Evolutionary conservation across 2,797 vertebrate genomes (phyloP), one percentile per base, ranked within the genome.

Genomic region (Cygnus olor): DNA sequence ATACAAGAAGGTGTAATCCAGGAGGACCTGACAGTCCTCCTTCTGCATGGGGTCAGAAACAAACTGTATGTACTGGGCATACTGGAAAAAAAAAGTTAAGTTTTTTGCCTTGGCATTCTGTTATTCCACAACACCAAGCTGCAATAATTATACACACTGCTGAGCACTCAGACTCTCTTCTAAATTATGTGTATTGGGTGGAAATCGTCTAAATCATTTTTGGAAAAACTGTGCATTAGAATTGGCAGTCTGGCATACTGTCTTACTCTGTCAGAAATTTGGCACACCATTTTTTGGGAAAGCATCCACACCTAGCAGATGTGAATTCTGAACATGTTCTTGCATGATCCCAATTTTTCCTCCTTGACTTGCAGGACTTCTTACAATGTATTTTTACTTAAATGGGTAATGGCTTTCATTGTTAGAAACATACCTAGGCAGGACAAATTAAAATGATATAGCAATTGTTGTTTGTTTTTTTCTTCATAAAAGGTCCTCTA

Each of bases 201-300:
- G 60, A 95, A 95, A 96, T 77, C 10, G 90, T 77, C 81, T 84
- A 96, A 90, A 72, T 80, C 14, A 92, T 86, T 95, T 85, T 57
- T 96, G 80, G 95, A 97, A 95, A 97, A 97, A 93, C 58, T 91
- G 94, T 71, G 94, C 94, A 95, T 10, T 95, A 88, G 90, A 96
- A 95, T 88, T 95, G 95, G 95, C 96, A 97, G 91, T 49, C 54
- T 90, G 91, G 94, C 83, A 85, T 87, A 86, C 81, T 86, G 79
- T 91, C 91, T 85, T 88, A 80, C 73, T 88, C 80, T 96, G 93
- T 95, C 93, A 95, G 88, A 93, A 89, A 78, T 93, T 44, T 95
- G 97, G 95, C 93, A 85, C 44, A 79, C 88, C 79, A 72, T 71
- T 87, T 60, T 42, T 53, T 95, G 79, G 88, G 94, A 94, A 96